Conservation (phyloP, 2,113 vertebrate genomes). For the Cavia porcellus region DNA sequence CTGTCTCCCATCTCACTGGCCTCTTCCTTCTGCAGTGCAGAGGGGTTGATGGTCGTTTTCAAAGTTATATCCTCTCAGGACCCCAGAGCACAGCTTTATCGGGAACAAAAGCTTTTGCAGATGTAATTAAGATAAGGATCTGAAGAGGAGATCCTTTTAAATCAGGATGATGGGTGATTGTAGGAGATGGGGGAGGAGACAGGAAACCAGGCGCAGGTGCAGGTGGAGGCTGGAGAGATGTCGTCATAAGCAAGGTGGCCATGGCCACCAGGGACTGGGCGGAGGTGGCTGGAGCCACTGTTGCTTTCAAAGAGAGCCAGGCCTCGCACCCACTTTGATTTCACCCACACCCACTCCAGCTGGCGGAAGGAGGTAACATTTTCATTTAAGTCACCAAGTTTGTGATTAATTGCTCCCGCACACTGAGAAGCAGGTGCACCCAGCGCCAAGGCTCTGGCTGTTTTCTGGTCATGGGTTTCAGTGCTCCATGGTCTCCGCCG, state of each 20-base stretch:
- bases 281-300: background rate
- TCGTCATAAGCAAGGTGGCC: background rate
- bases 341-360: background rate
- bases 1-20: background rate
- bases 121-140: background rate
- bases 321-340: background rate
- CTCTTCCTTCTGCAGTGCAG: background rate
- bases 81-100: background rate
- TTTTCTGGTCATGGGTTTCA: background rate
- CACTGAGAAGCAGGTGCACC: background rate
- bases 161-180: background rate
- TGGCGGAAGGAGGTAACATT: too few species aligned
- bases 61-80: background rate
- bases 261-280: too few species aligned
- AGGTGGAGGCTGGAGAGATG: background rate
- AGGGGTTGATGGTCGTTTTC: too few species aligned
- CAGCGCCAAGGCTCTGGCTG: too few species aligned
- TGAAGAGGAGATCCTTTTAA: background rate
- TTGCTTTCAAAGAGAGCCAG: background rate
- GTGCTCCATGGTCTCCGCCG: rapidly evolving
- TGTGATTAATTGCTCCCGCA: background rate
- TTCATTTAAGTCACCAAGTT: background rate
- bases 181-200: background rate
- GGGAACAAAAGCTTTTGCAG: background rate
- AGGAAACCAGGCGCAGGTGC: background rate